Evolutionary conservation across 1,140 invertebrate genomes (phyloP).

Genomic region (Steinernema khuongi): DNA sequence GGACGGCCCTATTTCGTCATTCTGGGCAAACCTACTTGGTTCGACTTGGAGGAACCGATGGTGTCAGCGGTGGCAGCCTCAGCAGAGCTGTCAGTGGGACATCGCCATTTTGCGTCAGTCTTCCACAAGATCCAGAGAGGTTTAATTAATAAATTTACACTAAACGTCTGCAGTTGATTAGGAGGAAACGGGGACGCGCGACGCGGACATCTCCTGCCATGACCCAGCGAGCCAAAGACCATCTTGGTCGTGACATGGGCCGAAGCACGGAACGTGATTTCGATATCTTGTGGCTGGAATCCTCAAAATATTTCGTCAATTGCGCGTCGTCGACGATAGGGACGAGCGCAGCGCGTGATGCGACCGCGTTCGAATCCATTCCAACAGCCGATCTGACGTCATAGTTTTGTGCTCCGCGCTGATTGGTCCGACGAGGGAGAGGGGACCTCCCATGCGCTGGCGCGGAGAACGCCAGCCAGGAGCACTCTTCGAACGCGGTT

Average conservation of each 20-base stretch:
- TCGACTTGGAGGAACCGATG: background rate
- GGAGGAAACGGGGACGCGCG: background rate
- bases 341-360: conserved; percentile 7
- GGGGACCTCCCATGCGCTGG: no score
- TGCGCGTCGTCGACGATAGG: background rate
- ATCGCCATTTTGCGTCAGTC: conserved; percentile 13
- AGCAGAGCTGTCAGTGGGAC: background rate
- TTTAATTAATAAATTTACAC: background rate
- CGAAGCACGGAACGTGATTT: background rate
- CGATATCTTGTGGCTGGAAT: background rate
- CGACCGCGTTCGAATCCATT: background rate
- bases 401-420: background rate
- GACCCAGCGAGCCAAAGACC: no score
- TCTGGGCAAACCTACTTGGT: background rate
- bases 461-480: no score
- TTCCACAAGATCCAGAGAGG: background rate
- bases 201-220: no score
- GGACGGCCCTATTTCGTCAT: background rate
- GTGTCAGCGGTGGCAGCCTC: background rate
- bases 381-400: conserved; percentile 5
- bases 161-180: conserved; percentile 3
- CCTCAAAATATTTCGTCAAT: conserved; percentile 4
- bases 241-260: background rate
- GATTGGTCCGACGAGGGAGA: no score
- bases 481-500: no score